Evolutionary conservation across 1,140 invertebrate species (phyloP).

Genomic region (Lepidostoma basale): DNA sequence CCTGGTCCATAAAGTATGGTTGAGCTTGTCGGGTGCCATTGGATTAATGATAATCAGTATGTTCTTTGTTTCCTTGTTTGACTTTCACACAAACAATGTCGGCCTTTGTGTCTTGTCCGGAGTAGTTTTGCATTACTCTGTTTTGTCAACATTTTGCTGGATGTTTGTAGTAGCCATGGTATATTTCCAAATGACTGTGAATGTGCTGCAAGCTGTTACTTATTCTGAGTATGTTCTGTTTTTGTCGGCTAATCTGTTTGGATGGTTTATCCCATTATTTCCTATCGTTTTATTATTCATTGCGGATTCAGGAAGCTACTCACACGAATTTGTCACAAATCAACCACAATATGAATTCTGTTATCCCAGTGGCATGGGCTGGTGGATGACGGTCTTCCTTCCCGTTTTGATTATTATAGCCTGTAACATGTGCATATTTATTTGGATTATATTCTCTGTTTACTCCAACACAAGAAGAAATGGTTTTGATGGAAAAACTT

Average conservation of each 20-base stretch:
- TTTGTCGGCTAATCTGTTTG: slow-evolving; percentile 54
- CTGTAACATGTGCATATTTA: slow-evolving; percentile 58
- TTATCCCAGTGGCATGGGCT: slow-evolving; percentile 54
- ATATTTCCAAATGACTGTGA: slow-evolving; percentile 56
- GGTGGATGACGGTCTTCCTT: slow-evolving; percentile 57
- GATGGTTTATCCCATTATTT: slow-evolving; percentile 55
- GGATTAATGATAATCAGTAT: slow-evolving; percentile 52
- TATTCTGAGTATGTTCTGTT: slow-evolving; percentile 53
- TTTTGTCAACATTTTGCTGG: slow-evolving; percentile 59
- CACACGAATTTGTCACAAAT: slow-evolving; percentile 50
- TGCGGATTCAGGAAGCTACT: slow-evolving; percentile 51
- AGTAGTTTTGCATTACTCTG: slow-evolving; percentile 55
- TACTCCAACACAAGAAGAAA: slow-evolving; percentile 55
- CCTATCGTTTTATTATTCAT: slow-evolving; percentile 55
- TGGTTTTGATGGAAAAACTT: slow-evolving; percentile 54
- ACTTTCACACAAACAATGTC: slow-evolving; percentile 49
- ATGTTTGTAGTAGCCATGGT: slow-evolving; percentile 60
- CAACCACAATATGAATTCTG: slow-evolving; percentile 52
- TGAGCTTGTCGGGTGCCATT: slow-evolving; percentile 57
- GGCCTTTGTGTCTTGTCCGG: slow-evolving; percentile 54
- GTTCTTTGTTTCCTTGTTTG: slow-evolving; percentile 50
- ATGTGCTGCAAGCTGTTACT: slow-evolving; percentile 54
- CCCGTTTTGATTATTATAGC: slow-evolving; percentile 54
- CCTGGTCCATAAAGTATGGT: slow-evolving; percentile 60
- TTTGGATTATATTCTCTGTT: slow-evolving; percentile 57